These are phyloP conservation scores for Lepisosteus osseus DNA, from an alignment of 2,113 vertebrate genomes.

Conservation along the genomic window DNA sequence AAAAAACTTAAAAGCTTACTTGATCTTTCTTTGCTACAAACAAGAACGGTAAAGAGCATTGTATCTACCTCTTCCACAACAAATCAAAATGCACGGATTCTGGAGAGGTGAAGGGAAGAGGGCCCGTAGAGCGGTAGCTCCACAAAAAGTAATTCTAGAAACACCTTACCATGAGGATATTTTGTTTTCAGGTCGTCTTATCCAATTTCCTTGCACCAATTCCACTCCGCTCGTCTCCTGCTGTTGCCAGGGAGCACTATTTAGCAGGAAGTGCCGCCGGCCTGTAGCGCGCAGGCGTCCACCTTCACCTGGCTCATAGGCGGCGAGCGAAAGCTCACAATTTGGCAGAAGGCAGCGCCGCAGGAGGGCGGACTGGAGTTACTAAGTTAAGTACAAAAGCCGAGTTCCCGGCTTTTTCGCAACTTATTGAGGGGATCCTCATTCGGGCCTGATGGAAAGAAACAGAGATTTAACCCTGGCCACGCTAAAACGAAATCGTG, in stretches of 20 bases:
- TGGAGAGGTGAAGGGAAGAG: too few relatives aligned
- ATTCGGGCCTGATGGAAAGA: background rate
- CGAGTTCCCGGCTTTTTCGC: too few relatives aligned
- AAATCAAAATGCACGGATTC: too few relatives aligned
- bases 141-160: too few relatives aligned
- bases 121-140: too few relatives aligned
- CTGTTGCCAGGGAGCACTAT: conserved; percentile 67
- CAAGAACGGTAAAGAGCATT: too few relatives aligned
- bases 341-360: conserved; percentile 1
- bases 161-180: conserved; percentile 55
- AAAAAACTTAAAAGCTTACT: too few relatives aligned
- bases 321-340: background rate
- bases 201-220: conserved; percentile 30
- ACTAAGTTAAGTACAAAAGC: too few relatives aligned
- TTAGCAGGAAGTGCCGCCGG: conserved; percentile 58
- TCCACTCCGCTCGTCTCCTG: conserved; percentile 47
- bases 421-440: too few relatives aligned
- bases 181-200: conserved; percentile 16
- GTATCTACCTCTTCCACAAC: too few relatives aligned
- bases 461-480: background rate
- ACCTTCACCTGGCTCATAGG: background rate
- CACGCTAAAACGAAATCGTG: too few relatives aligned
- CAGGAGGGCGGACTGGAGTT: background rate
- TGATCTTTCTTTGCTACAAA: too few relatives aligned
- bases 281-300: conserved; percentile 44